A percentile compares a stretch with the other conserved stretches of the same genome.
Evolutionary conservation across 1,140 invertebrate genomes (phyloP).

Genomic region (Sycobia sp.): DNA sequence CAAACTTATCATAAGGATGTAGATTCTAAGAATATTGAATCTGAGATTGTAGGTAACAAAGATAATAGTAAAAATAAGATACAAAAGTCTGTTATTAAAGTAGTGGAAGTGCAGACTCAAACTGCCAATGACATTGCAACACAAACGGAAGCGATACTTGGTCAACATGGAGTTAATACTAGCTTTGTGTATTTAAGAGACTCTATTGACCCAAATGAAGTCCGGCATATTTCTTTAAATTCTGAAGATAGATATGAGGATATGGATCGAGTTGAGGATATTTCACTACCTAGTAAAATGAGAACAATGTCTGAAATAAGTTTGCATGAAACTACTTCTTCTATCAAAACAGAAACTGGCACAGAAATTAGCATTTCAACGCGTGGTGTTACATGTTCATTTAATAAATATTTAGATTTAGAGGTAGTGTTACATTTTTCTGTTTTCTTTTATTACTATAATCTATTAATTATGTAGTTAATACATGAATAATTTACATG

Average conservation of each 20-base stretch:
- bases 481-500: too few relatives aligned
- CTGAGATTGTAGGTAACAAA: constrained; percentile 5
- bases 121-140: constrained; percentile 60
- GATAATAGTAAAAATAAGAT: constrained; percentile 36
- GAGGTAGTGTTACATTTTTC: constrained; percentile 42
- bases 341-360: constrained; percentile 60
- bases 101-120: constrained; percentile 58
- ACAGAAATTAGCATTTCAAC: constrained; percentile 61
- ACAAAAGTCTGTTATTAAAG: constrained; percentile 42
- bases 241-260: constrained; percentile 52
- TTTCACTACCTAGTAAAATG: constrained; percentile 54
- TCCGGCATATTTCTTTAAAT: constrained; percentile 46
- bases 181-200: constrained; percentile 43
- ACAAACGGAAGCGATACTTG: constrained; percentile 50
- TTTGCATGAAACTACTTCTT: constrained; percentile 60
- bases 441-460: too few relatives aligned
- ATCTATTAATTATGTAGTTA: too few relatives aligned
- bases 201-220: constrained; percentile 33
- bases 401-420: constrained; percentile 57
- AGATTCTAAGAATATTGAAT: constrained; percentile 36
- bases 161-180: constrained; percentile 37
- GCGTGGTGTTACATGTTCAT: constrained; percentile 57
- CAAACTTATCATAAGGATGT: constrained; percentile 33
- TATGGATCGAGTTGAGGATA: constrained; percentile 51
- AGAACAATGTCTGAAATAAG: constrained; percentile 60